Conservation (phyloP, 1,140 invertebrate species). For the Drosophila chauvacae region DNA sequence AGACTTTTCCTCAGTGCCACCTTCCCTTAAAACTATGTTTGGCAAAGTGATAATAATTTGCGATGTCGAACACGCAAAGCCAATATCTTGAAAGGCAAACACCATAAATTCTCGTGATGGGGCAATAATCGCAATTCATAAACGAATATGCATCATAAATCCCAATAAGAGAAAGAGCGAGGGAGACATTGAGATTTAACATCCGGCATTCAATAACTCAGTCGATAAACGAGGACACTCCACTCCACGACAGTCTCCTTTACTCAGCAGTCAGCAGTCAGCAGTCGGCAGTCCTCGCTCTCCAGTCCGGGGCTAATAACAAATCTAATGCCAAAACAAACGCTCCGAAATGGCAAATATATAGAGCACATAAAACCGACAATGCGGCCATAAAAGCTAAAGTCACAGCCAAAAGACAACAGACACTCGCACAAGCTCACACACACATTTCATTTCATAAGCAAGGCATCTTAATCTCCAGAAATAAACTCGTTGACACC, state of each 20-base stretch:
- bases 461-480: constrained; percentile 72
- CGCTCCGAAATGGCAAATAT: constrained; percentile 35
- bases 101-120: constrained; percentile 18
- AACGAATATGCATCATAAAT: constrained; percentile 31
- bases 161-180: constrained; percentile 8
- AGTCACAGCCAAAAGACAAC: constrained; percentile 25
- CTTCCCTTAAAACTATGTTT: background rate
- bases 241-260: background rate
- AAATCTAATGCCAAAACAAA: constrained; percentile 38
- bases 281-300: background rate
- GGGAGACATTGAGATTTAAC: constrained; percentile 14
- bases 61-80: constrained; percentile 7
- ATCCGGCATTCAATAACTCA: constrained; percentile 30
- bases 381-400: constrained; percentile 36
- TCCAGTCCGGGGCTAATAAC: constrained; percentile 20
- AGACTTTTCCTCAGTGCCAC: background rate
- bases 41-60: constrained; percentile 8
- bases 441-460: constrained; percentile 68
- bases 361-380: constrained; percentile 34
- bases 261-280: background rate
- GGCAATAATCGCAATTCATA: constrained; percentile 32
- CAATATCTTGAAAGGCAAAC: constrained; percentile 8
- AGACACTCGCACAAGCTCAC: constrained; percentile 1
- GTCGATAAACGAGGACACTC: constrained; percentile 21
- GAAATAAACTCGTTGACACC: constrained; percentile 68